A percentile compares a stretch with the other conserved stretches of the same genome.
phyloP scores from a whole-genome alignment of 2,113 vertebrate genomes.

The Lycocorax pyrrhopterus region DNA sequence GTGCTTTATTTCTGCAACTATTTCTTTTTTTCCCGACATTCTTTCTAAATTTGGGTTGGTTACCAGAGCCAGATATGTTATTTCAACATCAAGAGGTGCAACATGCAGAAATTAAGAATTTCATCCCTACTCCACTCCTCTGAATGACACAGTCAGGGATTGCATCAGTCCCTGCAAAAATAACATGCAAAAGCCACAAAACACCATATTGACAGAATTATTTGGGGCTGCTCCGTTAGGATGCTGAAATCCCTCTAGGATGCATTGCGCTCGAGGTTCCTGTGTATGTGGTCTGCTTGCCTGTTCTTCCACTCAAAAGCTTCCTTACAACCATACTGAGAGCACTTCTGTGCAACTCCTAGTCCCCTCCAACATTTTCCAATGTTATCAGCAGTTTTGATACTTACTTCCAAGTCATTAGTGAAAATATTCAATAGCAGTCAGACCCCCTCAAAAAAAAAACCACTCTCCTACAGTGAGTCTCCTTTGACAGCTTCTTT shows the following conservation, averaged over 20 bases:
- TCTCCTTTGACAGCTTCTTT: slow-evolving; percentile 34
- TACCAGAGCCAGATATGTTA: background rate
- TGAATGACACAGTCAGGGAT: background rate
- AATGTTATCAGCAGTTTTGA: background rate
- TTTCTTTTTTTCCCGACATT: fast-evolving
- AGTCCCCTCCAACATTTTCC: background rate
- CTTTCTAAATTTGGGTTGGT: background rate
- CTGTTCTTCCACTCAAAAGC: background rate
- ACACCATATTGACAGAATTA: background rate
- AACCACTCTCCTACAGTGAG: background rate
- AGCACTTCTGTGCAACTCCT: background rate
- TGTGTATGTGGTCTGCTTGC: background rate
- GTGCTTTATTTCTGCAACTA: background rate
- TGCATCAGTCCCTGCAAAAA: background rate
- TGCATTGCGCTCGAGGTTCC: background rate
- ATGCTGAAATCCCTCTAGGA: background rate
- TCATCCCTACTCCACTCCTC: background rate
- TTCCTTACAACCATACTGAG: background rate
- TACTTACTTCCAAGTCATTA: slow-evolving; percentile 13
- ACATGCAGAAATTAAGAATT: background rate
- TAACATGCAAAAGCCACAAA: background rate
- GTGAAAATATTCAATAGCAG: background rate
- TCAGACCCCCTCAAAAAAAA: background rate
- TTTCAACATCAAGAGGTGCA: background rate
- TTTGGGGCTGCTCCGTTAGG: background rate